Percentiles rank a stretch among this genome's conserved stretches.
Evolutionary conservation across 2,113 vertebrate species (phyloP).

Genomic region (Eulemur macaco): DNA sequence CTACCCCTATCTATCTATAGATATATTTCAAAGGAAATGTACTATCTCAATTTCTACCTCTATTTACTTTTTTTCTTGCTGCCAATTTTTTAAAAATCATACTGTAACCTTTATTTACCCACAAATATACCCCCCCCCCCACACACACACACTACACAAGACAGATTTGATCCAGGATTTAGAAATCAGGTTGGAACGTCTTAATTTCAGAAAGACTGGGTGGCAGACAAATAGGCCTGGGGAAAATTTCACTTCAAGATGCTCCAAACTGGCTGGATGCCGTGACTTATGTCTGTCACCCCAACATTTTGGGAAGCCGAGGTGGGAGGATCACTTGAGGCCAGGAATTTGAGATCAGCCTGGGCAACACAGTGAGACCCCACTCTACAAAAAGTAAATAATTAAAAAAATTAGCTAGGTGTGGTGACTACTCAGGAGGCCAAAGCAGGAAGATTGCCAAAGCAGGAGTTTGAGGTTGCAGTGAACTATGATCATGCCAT

Average conservation of each 20-base stretch:
- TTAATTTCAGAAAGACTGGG: slow-evolving; percentile 42
- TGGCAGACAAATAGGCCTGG: neutral
- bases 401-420: no score
- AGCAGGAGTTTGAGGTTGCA: no score
- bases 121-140: neutral
- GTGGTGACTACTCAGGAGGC: no score
- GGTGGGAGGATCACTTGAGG: no score
- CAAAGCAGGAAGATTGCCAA: no score
- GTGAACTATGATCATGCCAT: no score
- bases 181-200: slow-evolving; percentile 52
- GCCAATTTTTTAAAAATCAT: neutral
- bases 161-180: neutral
- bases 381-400: no score
- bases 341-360: no score
- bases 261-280: no score
- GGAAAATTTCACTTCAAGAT: neutral
- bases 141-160: neutral
- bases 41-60: neutral
- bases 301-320: no score
- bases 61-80: slow-evolving; percentile 11
- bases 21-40: slow-evolving; percentile 40
- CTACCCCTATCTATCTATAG: neutral
- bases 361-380: no score
- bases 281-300: no score
- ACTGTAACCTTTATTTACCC: neutral